Evolutionary conservation across 2,113 vertebrate species (phyloP).

Genomic region (Gopherus flavomarginatus): DNA sequence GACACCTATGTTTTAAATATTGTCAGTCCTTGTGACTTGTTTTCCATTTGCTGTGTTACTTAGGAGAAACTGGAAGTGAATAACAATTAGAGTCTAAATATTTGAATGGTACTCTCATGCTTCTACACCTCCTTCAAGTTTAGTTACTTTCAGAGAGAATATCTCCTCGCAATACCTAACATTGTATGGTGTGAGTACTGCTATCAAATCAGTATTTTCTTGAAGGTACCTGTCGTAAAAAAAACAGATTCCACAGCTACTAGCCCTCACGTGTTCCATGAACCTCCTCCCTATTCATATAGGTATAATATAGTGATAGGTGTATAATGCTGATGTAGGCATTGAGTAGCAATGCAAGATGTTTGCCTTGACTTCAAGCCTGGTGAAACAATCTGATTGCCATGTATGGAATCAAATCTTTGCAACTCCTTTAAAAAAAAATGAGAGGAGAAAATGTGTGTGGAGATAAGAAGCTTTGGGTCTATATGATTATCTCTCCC

Average conservation of each 20-base stretch:
- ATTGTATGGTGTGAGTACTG: neutral
- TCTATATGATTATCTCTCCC: neutral
- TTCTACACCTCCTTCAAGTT: neutral
- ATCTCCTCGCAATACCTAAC: constrained; percentile 3
- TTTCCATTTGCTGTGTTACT: constrained; percentile 59
- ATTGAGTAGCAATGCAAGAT: neutral
- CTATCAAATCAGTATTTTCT: neutral
- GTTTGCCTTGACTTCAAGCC: no score
- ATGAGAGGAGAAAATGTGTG: neutral
- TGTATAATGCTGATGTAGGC: neutral
- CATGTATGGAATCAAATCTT: neutral
- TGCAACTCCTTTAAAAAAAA: neutral
- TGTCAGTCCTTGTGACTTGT: constrained; percentile 46
- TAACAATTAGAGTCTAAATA: constrained; percentile 57
- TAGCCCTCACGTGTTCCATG: neutral
- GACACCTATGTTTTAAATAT: constrained; percentile 71
- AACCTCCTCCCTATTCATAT: neutral
- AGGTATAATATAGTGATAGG: neutral
- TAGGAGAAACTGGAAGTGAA: constrained; percentile 66
- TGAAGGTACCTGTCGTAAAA: neutral
- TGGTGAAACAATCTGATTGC: neutral
- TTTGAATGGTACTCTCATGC: constrained; percentile 4
- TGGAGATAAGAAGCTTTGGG: neutral
- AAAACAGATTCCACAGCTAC: neutral
- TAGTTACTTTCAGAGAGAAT: neutral